phyloP scores from a whole-genome alignment of 2,113 vertebrate genomes.

The Cryptotis parvus region DNA sequence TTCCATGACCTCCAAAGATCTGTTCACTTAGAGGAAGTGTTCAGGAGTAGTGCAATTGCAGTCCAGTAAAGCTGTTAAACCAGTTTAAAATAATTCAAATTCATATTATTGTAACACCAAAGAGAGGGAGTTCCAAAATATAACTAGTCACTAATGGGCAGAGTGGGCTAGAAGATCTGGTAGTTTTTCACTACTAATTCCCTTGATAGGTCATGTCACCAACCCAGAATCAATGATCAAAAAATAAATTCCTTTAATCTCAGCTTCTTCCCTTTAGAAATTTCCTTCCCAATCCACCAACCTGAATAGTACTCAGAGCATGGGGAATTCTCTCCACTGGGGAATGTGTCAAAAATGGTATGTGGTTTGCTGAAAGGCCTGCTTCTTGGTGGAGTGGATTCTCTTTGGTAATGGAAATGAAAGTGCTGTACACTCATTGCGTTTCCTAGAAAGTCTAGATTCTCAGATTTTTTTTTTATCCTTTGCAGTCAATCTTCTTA shows the following conservation, averaged over 20 bases:
- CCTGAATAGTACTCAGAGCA: background rate
- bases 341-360: background rate
- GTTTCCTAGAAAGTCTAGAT: background rate
- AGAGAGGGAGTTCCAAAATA: conserved; percentile 34
- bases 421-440: background rate
- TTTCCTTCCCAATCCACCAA: conserved; percentile 6
- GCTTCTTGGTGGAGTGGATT: background rate
- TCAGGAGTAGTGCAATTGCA: conserved; percentile 26
- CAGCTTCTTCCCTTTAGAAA: conserved; percentile 15
- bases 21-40: background rate
- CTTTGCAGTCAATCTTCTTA: conserved; percentile 9
- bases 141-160: background rate
- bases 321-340: background rate
- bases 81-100: conserved; percentile 9
- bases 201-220: background rate
- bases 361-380: background rate
- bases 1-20: too few species aligned
- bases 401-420: background rate
- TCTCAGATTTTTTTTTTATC: conserved; percentile 14
- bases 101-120: conserved; percentile 15
- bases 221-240: background rate
- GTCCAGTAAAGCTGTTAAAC: background rate
- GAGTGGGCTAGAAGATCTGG: too few species aligned
- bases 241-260: background rate
- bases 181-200: background rate